These are phyloP conservation scores for Gallinago stenura DNA, from an alignment of 2,797 vertebrate genomes.

Conservation along the genomic window DNA sequence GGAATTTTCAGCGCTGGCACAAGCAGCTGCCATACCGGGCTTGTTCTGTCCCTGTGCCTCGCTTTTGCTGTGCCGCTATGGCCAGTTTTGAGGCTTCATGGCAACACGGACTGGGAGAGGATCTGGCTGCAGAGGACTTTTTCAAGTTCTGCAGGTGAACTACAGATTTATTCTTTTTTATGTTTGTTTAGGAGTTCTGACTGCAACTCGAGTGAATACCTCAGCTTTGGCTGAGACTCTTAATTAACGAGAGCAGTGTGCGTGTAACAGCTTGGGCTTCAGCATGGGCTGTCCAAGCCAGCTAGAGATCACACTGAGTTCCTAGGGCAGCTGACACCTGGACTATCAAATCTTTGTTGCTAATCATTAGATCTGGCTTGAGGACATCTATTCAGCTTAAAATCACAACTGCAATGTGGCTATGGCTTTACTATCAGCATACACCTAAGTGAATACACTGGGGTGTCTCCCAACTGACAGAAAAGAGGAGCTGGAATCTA, in stretches of 20 bases:
- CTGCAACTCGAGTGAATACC: background rate
- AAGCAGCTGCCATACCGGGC: background rate
- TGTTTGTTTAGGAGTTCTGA: background rate
- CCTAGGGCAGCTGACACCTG: background rate
- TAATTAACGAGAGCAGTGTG: background rate
- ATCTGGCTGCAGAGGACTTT: background rate
- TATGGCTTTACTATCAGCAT: background rate
- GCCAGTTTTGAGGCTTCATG: background rate
- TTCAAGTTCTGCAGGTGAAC: background rate
- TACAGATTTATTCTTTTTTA: background rate
- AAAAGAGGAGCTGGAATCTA: background rate
- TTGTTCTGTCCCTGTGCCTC: background rate
- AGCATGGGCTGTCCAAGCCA: background rate
- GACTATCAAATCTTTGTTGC: background rate
- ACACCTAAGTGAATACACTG: no score
- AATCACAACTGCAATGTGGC: background rate
- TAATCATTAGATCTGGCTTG: background rate
- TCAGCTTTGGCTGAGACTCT: background rate
- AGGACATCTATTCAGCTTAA: background rate
- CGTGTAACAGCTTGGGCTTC: background rate
- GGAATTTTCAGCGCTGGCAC: constrained; percentile 7
- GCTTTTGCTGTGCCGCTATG: background rate
- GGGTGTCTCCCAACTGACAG: background rate
- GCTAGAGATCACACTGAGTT: background rate
- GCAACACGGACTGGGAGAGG: background rate